Evolutionary conservation across 2,113 vertebrate genomes (phyloP), one percentile per base, ranked within the genome.

Genomic region (Trachemys scripta): DNA sequence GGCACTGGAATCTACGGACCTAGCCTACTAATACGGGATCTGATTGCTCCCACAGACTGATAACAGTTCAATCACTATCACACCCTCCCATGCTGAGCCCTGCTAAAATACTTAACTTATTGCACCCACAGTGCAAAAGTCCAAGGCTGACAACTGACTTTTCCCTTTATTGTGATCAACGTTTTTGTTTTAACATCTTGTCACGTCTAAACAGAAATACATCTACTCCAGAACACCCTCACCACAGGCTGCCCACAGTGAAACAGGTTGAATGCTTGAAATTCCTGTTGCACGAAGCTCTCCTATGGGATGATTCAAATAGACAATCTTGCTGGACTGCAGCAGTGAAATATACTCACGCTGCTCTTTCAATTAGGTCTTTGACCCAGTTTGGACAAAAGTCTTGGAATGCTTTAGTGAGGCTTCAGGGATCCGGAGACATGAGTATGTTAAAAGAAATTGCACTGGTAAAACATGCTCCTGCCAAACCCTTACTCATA

Each of bases 101-200:
- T 0, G 0, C 57, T 11, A 1, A 50, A 27, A 78, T 57, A 29
- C 80, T 14, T 54, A 50, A 31, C 17, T 10, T 69, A 59, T n/a
- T 81, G 45, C 88, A 49, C 10, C 1, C 1, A 88, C 91, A 75
- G 89, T 85, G 89, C 90, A 94, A 90, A 94, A 94, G 97, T 82
- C 96, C 91, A 53, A 95, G 56, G 90, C 90, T 93, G 90, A 93
- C 31, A 89, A 57, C 13, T 82, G 89, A 82, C 75, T 1, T 51
- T 88, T 54, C 90, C 57, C 80, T 78, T 56, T 0, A 4, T 5
- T 31, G 87, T 45, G 75, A 89, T 56, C 84, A 57, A 57, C 12
- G 59, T 35, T 47, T n/a, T 42, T 62, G 24, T 13, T 81, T 94
- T 89, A 92, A 87, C 59, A 5, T 56, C 89, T 72, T n/a, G 7